phyloP scores from a whole-genome alignment of 1,140 invertebrate genomes.

The Dreissena polymorpha region DNA sequence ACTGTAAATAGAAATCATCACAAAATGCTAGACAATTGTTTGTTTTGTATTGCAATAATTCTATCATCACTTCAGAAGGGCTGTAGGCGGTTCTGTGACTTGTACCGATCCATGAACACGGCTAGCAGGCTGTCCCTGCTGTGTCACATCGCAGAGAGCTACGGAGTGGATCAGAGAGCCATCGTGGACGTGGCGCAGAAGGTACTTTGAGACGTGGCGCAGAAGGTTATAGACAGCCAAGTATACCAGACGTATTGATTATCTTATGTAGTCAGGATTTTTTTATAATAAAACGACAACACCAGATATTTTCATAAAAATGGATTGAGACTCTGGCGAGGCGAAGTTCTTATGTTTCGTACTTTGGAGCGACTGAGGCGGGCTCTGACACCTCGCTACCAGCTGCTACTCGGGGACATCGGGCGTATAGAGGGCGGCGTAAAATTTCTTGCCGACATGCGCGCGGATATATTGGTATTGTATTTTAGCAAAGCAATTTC shows the following conservation, averaged over 20 bases:
- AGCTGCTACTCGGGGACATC: slow-evolving; percentile 85
- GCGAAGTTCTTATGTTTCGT: slow-evolving; percentile 65
- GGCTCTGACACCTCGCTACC: slow-evolving; percentile 82
- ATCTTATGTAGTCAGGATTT: too few relatives aligned
- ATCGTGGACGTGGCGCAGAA: slow-evolving; percentile 64
- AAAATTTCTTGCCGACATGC: slow-evolving; percentile 88
- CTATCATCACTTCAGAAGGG: slow-evolving; percentile 67
- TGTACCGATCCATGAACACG: slow-evolving; percentile 58
- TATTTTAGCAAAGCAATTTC: too few relatives aligned
- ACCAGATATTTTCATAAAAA: too few relatives aligned
- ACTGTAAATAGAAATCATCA: too few relatives aligned
- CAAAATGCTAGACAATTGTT: too few relatives aligned
- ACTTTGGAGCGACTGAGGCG: slow-evolving; percentile 70
- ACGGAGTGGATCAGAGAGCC: slow-evolving; percentile 68
- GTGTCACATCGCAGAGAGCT: slow-evolving; percentile 63
- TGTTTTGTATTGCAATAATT: too few relatives aligned
- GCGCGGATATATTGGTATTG: slow-evolving; percentile 82
- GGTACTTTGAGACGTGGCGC: too few relatives aligned
- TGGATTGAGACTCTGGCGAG: slow-evolving; percentile 2
- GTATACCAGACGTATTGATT: too few relatives aligned
- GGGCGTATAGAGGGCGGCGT: slow-evolving; percentile 86
- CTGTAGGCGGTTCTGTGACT: slow-evolving; percentile 66
- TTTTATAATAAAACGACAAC: too few relatives aligned
- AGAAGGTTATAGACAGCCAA: slow-evolving; percentile 60
- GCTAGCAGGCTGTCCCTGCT: slow-evolving; percentile 65